A percentile compares a stretch with the other conserved stretches of the same genome.
Conservation (phyloP, 1,140 invertebrate genomes). For the Elymnias hypermnestra region DNA sequence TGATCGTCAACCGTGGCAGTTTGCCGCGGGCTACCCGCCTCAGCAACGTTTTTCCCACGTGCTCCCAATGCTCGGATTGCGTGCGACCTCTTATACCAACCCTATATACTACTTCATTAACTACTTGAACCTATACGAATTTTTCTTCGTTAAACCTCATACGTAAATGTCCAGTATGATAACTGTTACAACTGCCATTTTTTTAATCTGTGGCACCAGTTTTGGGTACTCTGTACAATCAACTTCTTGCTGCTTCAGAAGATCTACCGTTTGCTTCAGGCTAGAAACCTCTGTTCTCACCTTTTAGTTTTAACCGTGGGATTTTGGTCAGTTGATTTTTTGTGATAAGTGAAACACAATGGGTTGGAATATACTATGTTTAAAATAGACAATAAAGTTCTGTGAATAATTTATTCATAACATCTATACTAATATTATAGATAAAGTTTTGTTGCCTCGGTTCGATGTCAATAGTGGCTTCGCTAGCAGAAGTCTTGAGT, state of each 20-base stretch:
- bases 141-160: slow-evolving; percentile 11
- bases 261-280: slow-evolving; percentile 70
- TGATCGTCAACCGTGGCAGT: slow-evolving; percentile 68
- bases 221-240: slow-evolving; percentile 34
- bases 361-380: no score
- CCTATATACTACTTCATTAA: slow-evolving; percentile 27
- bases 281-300: slow-evolving; percentile 60
- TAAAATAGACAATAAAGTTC: no score
- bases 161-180: slow-evolving; percentile 29
- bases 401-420: no score
- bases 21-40: slow-evolving; percentile 60
- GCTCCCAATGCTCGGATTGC: slow-evolving; percentile 69
- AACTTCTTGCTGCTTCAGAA: slow-evolving; percentile 55
- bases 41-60: slow-evolving; percentile 61
- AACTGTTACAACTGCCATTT: slow-evolving; percentile 19
- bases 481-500: no score
- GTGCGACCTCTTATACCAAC: slow-evolving; percentile 58
- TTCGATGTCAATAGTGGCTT: no score
- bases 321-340: slow-evolving; percentile 39
- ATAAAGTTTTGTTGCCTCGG: no score
- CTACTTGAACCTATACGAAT: not conserved
- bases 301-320: slow-evolving; percentile 63
- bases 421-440: no score
- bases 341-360: slow-evolving; percentile 24
- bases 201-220: slow-evolving; percentile 29